Evolutionary conservation across 2,113 vertebrate species (phyloP).

Genomic region (Microcebus lehilahytsara): DNA sequence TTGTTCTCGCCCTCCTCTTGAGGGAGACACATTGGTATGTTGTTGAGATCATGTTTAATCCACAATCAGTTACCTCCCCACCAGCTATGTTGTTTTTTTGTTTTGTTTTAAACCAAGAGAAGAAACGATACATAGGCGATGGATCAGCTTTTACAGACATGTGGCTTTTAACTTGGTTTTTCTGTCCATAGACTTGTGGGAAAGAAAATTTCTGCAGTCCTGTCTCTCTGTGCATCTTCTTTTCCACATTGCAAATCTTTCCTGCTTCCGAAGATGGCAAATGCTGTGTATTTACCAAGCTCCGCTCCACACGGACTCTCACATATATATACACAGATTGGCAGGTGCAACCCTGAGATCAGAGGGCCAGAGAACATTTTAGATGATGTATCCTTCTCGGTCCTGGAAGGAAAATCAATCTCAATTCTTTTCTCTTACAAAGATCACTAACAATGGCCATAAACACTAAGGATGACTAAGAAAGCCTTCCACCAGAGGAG

Average conservation of each 20-base stretch:
- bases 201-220: background rate
- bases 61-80: background rate
- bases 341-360: background rate
- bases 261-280: background rate
- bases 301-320: background rate
- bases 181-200: background rate
- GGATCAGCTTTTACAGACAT: background rate
- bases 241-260: background rate
- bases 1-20: background rate
- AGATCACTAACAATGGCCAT: background rate
- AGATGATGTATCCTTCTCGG: background rate
- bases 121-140: background rate
- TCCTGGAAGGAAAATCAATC: background rate
- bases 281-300: background rate
- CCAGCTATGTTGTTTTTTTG: background rate
- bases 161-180: background rate
- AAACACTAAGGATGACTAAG: background rate
- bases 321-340: background rate
- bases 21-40: background rate
- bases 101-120: background rate
- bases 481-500: background rate
- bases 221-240: background rate
- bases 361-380: background rate
- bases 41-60: background rate
- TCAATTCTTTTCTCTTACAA: constrained; percentile 21